Conservation (phyloP, 2,113 vertebrate species). For the Apteryx owenii region DNA sequence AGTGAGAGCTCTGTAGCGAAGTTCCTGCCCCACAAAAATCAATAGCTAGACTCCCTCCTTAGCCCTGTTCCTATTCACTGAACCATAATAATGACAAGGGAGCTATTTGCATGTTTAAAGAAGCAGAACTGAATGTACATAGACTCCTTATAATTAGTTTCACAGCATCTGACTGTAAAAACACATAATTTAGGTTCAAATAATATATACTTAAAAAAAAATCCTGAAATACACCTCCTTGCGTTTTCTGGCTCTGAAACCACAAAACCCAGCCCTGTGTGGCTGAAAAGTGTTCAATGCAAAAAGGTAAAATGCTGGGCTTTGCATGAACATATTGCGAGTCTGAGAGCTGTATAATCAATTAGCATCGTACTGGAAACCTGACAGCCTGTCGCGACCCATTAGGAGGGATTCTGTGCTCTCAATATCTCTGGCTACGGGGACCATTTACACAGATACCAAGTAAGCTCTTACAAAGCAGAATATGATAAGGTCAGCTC, state of each 20-base stretch:
- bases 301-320: constrained; percentile 25
- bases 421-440: constrained; percentile 37
- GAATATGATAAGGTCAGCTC: constrained; percentile 62
- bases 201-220: constrained; percentile 14
- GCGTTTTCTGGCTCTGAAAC: constrained; percentile 5
- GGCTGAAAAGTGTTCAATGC: background rate
- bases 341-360: constrained; percentile 63
- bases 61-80: constrained; percentile 53
- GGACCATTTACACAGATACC: constrained; percentile 66
- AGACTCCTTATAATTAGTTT: constrained; percentile 60
- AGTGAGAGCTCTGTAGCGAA: constrained; percentile 22
- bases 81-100: constrained; percentile 57
- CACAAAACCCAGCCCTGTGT: background rate
- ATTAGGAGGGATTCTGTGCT: constrained; percentile 39
- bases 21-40: constrained; percentile 42
- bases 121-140: constrained; percentile 58
- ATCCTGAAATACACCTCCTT: constrained; percentile 7
- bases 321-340: constrained; percentile 47
- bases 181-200: constrained; percentile 9
- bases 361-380: constrained; percentile 65
- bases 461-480: constrained; percentile 55
- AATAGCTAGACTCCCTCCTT: constrained; percentile 38
- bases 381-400: constrained; percentile 38
- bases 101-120: constrained; percentile 68
- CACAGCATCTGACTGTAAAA: constrained; percentile 48